These are phyloP conservation scores for Nomia melanderi DNA, from an alignment of 1,140 invertebrate species.

Conservation along the genomic window DNA sequence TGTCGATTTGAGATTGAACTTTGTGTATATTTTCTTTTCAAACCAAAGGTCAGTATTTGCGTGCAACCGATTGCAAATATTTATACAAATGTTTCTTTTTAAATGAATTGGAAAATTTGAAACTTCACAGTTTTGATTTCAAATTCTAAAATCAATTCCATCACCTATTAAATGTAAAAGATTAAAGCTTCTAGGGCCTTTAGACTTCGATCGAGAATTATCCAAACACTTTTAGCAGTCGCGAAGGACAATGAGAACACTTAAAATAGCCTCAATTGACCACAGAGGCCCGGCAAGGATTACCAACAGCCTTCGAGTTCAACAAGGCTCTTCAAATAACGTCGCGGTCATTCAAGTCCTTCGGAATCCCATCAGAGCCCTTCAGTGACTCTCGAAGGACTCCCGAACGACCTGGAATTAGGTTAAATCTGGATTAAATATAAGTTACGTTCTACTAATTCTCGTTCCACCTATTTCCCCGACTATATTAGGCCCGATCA, in stretches of 20 bases:
- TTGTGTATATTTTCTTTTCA: no score
- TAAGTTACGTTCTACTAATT: not conserved
- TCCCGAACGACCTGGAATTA: not conserved
- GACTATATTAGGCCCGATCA: not conserved
- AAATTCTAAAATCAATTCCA: no score
- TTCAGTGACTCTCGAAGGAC: not conserved
- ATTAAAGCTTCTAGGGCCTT: no score
- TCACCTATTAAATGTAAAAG: no score
- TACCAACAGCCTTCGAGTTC: not conserved
- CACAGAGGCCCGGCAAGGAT: not conserved
- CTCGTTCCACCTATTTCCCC: not conserved
- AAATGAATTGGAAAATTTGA: no score
- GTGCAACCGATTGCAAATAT: no score
- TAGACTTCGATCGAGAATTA: no score
- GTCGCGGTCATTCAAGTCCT: not conserved
- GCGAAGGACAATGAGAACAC: not conserved
- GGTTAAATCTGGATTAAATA: constrained; percentile 1
- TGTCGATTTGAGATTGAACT: no score
- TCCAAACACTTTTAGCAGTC: not conserved
- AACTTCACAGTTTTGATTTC: no score
- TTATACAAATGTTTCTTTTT: no score
- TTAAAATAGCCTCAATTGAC: constrained; percentile 3
- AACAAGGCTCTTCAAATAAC: not conserved
- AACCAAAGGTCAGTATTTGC: no score
- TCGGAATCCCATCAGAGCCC: constrained; percentile 1